These are phyloP conservation scores for Mystacornis crossleyi DNA, from an alignment of 2,113 vertebrate genomes.

Conservation along the genomic window DNA sequence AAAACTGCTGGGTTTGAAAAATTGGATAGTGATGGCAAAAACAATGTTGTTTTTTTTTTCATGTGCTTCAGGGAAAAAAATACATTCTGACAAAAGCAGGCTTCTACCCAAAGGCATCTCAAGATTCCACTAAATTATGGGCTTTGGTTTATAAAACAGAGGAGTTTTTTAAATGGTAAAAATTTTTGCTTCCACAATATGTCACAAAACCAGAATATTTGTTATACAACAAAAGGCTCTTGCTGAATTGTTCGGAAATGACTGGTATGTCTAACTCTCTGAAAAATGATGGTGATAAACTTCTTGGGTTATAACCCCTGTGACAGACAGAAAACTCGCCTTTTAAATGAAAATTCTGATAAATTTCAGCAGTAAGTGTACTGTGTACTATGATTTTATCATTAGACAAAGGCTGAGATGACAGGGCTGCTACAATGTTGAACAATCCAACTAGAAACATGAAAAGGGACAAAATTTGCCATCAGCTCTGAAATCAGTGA, in stretches of 20 bases:
- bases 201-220: not conserved
- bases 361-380: not conserved
- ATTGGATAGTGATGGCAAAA: not conserved
- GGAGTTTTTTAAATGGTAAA: not conserved
- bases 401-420: not conserved
- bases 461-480: not conserved
- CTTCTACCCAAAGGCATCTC: not conserved
- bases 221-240: not conserved
- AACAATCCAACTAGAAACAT: not conserved
- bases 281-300: not conserved
- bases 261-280: not conserved
- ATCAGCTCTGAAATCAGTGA: not conserved
- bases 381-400: not conserved
- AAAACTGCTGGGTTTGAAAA: not conserved
- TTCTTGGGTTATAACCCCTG: not conserved
- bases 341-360: not conserved
- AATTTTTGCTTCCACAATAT: not conserved
- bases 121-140: not conserved
- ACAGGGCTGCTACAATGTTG: not conserved
- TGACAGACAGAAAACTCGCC: not conserved
- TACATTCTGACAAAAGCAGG: not conserved
- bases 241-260: not conserved
- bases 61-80: not conserved
- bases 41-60: not conserved
- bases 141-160: not conserved